Conservation (phyloP, 2,797 vertebrate genomes). For the Chloroceryle inda region DNA sequence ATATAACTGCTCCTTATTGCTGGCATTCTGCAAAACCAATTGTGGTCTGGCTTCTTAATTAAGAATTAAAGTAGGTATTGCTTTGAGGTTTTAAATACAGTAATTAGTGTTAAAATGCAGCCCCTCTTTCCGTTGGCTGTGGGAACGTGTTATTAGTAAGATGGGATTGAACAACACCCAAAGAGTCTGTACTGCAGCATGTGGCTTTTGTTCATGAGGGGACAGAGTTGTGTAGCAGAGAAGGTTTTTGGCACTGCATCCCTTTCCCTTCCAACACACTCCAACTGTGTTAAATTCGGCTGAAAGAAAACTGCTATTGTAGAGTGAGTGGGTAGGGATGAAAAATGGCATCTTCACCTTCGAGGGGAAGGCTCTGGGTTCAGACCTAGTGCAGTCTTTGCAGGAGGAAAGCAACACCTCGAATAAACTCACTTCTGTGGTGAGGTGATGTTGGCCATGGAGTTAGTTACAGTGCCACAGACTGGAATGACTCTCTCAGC, state of each 20-base stretch:
- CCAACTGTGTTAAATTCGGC: not conserved
- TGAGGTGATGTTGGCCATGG: not conserved
- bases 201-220: not conserved
- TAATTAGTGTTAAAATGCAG: not conserved
- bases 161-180: not conserved
- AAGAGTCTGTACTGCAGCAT: not conserved
- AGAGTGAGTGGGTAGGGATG: not conserved
- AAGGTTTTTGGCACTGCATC: not conserved
- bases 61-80: not conserved
- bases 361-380: not conserved
- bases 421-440: not conserved
- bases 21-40: not conserved
- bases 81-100: constrained; percentile 7
- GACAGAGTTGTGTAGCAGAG: not conserved
- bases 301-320: not conserved
- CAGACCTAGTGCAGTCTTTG: rapidly evolving
- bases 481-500: not conserved
- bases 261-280: not conserved
- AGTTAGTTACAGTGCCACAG: not conserved
- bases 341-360: not conserved
- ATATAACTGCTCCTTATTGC: not conserved
- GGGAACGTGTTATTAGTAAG: not conserved
- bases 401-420: not conserved
- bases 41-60: not conserved
- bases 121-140: not conserved